Base-by-base conservation (phyloP, 1,140 invertebrate species). In the Geopemphigus sp. region DNA sequence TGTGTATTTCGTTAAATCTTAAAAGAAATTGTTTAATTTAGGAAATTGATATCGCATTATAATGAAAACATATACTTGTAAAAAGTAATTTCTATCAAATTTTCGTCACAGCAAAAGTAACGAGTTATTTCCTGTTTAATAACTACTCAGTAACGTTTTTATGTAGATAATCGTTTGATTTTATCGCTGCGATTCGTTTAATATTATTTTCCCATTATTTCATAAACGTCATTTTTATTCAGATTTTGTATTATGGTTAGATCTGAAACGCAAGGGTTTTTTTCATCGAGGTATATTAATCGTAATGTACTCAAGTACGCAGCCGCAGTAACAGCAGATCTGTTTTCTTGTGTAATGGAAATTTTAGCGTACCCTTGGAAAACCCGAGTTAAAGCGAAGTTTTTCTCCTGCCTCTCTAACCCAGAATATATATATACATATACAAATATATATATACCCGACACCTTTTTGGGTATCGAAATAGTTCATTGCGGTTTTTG, bases 401-500 rank as follows among this genome's bases (percentile, higher is more conserved):
- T 68, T 68, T 68, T 68, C 66, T 50, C 66, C 66, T 10, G 45
- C 3, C 19, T 26, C 66, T 68, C 45, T 45, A 47, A 14, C 45
- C 45, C 66, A 26, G 11, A 50, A 54, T n/a, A n/a, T n/a, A n/a
- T n/a, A 50, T 10, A 10, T 50, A 50, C 12, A 39, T 39, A 39
- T 39, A 39, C 8, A 39, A 4, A 39, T 39, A 50, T 10, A 10
- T 50, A 50, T 50, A 6, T 54, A 15, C 15, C 32, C 24, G 17
- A 78, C 56, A 78, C 54, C 56, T 78, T 78, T 78, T 78, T 63
- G 57, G 74, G 24, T 57, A 76, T 78, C 32, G 39, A 61, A 57
- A 78, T 63, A 63, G 54, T 78, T 63, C 56, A 61, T 78, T 78
- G 57, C 57, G 74, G 74, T 78, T 78, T 76, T 78, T 78, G 74